Base-by-base conservation (phyloP, 2,113 vertebrate genomes). In the Sprattus sprattus region DNA sequence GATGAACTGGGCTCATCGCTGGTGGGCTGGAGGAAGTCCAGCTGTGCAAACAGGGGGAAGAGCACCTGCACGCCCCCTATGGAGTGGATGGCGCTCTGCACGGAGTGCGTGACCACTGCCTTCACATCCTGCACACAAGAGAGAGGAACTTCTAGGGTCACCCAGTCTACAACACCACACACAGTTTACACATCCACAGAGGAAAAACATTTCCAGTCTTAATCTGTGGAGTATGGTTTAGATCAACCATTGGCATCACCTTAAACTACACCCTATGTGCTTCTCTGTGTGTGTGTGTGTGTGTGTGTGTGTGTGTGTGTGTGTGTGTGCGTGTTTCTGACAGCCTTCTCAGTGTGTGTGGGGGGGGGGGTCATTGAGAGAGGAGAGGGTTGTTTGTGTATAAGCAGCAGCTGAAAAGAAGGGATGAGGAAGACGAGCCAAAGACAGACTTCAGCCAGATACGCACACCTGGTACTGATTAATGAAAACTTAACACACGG, bases 51-150 rank as follows among this genome's bases (percentile, higher is more conserved):
- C 84, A 99, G 95, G 85, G 98, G 98, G 89, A 99, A 99, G 83
- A 99, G 96, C 84, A 99, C 98, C 95, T 99, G 98, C 86, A 99
- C 96, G 0, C 98, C 98, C 89, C 98, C 98, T 52, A 99, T 97
- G 7, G 98, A 99, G 92, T 99, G 98, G 91, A 99, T 96, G 47
- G 97, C 98, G 91, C 98, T 99, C 92, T 99, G 98, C 86, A 99
- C 96, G 0, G 98, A 99, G 93, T 99, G 98, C 0, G 98, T 99
- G 92, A 99, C 94, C 91, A 99, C 97, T 6, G 98, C 98, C 92
- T 98, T 99, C 90, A 99, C 98, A 80, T 99, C 97, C 98, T 99
- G 45, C 18, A 82, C 15, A 89, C 71, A 88, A 60, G 91, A 67
- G 87, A 46, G 2, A 88, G 6, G 83, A 0, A 80, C 13, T 45